These are phyloP conservation scores for Psephotus haematonotus DNA, from an alignment of 2,113 vertebrate species.

Conservation along the genomic window DNA sequence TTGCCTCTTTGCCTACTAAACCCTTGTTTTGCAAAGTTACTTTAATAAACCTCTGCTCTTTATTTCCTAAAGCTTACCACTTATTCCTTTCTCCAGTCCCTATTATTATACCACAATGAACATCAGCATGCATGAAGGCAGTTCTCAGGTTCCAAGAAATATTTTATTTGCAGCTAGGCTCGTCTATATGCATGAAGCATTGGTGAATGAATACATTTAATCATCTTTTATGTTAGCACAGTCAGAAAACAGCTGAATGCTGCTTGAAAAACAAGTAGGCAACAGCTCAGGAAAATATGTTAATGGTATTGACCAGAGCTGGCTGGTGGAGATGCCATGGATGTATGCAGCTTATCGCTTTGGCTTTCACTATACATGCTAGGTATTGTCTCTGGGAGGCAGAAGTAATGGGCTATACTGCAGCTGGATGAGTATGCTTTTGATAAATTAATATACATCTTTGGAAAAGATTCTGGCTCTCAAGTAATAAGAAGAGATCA, in stretches of 20 bases:
- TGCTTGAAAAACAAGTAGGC: not conserved
- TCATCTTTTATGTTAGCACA: not conserved
- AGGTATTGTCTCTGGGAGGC: not conserved
- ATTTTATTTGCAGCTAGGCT: not conserved
- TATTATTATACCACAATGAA: not conserved
- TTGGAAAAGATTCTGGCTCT: not conserved
- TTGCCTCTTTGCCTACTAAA: not conserved
- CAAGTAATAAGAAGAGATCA: not conserved
- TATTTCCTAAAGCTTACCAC: not conserved
- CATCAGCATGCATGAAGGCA: not conserved
- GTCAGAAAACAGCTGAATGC: not conserved
- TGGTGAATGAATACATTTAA: not conserved
- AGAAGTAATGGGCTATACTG: not conserved
- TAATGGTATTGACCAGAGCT: not conserved
- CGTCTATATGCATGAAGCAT: not conserved
- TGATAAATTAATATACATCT: not conserved
- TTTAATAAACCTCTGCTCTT: not conserved
- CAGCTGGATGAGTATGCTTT: not conserved
- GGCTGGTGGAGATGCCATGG: not conserved
- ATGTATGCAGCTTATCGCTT: not conserved
- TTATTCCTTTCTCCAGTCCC: not conserved
- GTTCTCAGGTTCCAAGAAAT: not conserved
- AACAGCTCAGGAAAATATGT: not conserved
- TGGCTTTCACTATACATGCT: not conserved
- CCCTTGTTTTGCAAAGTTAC: not conserved